Conservation (phyloP, 2,888 invertebrate species). For the Xylocampa areola region DNA sequence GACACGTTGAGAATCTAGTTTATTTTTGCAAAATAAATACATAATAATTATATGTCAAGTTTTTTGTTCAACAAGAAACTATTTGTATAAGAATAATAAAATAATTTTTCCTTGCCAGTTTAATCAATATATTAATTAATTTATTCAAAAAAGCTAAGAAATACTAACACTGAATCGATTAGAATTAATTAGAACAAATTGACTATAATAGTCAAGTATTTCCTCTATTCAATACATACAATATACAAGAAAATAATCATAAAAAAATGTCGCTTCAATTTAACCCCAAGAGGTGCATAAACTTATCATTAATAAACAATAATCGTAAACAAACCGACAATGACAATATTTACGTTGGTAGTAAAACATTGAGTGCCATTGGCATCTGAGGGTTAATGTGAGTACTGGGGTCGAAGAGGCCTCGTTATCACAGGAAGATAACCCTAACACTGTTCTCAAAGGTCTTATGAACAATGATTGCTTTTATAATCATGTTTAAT, state of each 20-base stretch:
- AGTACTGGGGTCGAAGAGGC: slow-evolving; percentile 34
- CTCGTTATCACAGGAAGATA: slow-evolving; percentile 44
- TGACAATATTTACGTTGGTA: slow-evolving; percentile 23
- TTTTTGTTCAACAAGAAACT: too few relatives aligned
- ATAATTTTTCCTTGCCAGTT: too few relatives aligned
- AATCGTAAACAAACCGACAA: slow-evolving; percentile 21
- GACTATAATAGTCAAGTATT: slow-evolving; percentile 11
- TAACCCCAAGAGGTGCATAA: slow-evolving; percentile 9
- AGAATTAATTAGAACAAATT: slow-evolving; percentile 12
- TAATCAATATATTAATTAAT: neutral
- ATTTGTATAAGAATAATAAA: too few relatives aligned
- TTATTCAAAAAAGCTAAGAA: slow-evolving; percentile 5
- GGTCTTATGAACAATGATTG: slow-evolving; percentile 30
- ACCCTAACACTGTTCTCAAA: slow-evolving; percentile 22
- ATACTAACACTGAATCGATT: slow-evolving; percentile 20
- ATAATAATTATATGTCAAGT: too few relatives aligned
- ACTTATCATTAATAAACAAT: slow-evolving; percentile 22
- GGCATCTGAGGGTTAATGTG: slow-evolving; percentile 26
- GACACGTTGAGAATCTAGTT: too few relatives aligned
- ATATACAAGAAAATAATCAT: slow-evolving; percentile 2
- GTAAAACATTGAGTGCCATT: slow-evolving; percentile 35
- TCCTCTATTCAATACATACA: slow-evolving; percentile 4
- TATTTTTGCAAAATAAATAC: too few relatives aligned
- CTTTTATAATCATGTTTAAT: slow-evolving; percentile 5
- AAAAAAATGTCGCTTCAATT: slow-evolving; percentile 16